Conservation (phyloP, 1,140 invertebrate species). For the Matsumurasca onukii region DNA sequence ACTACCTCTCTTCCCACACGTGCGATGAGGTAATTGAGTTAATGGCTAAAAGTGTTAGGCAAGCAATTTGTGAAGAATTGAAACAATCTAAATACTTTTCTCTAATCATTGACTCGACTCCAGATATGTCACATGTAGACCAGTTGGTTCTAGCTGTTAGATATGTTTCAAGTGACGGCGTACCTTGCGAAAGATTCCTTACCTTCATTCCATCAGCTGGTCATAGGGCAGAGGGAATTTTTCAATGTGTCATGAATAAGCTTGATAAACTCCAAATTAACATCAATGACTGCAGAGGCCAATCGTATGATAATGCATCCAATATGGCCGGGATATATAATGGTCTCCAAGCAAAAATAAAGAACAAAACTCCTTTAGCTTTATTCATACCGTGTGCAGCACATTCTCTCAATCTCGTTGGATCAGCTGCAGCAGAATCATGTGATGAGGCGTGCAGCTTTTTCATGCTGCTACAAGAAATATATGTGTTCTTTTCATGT, state of each 20-base stretch:
- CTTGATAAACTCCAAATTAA: conserved; percentile 1
- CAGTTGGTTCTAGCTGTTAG: conserved; percentile 36
- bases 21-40: conserved; percentile 47
- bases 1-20: conserved; percentile 46
- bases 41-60: conserved; percentile 39
- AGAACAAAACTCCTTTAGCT: conserved; percentile 36
- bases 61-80: conserved; percentile 35
- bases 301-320: conserved; percentile 47
- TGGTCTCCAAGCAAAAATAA: conserved; percentile 34
- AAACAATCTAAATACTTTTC: conserved; percentile 41
- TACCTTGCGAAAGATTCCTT: background rate
- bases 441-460: background rate
- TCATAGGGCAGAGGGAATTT: conserved; percentile 1
- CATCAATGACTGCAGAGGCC: conserved; percentile 43
- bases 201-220: background rate
- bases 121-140: conserved; percentile 41
- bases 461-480: background rate
- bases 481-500: conserved; percentile 12
- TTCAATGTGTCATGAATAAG: background rate
- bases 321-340: conserved; percentile 42
- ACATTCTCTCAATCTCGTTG: conserved; percentile 42
- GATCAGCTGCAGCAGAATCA: too few relatives aligned
- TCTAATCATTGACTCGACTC: conserved; percentile 42
- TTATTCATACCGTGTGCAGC: conserved; percentile 37
- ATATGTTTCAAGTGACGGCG: conserved; percentile 35